phyloP scores from a whole-genome alignment of 1,140 invertebrate genomes.

The Hetaerina americana region DNA sequence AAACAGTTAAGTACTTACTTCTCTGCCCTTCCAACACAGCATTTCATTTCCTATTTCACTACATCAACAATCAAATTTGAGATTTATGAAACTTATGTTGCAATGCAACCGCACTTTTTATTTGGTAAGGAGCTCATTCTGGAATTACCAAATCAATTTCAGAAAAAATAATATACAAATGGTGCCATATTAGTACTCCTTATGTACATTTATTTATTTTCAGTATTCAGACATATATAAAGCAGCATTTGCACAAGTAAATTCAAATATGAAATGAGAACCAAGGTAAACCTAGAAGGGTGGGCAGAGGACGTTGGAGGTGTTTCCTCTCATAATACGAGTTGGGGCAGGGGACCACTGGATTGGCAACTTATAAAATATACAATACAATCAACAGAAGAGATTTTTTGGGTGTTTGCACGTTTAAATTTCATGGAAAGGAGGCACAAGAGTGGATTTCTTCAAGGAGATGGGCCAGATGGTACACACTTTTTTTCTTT shows the following conservation, averaged over 20 bases:
- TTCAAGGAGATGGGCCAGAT: neutral
- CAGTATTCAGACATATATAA: neutral
- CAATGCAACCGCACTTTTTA: no score
- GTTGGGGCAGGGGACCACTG: neutral
- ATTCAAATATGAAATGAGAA: constrained; percentile 1
- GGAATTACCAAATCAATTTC: no score
- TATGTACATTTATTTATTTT: constrained; percentile 1
- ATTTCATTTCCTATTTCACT: no score
- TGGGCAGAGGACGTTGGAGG: neutral
- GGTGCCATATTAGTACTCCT: neutral
- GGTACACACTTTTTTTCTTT: no score
- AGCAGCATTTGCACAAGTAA: neutral
- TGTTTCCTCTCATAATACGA: neutral
- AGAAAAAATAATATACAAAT: neutral
- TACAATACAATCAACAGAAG: neutral
- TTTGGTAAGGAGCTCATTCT: no score
- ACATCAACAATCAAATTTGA: no score
- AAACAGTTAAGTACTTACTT: no score
- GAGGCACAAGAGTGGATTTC: neutral
- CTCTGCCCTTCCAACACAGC: no score
- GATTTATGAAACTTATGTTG: no score
- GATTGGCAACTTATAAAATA: neutral
- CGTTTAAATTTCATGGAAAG: neutral
- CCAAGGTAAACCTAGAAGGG: neutral
- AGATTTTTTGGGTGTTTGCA: neutral